A percentile compares a stretch with the other conserved stretches of the same genome.
phyloP scores from a whole-genome alignment of 2,888 invertebrate genomes.

The Heliothis peltigera region DNA sequence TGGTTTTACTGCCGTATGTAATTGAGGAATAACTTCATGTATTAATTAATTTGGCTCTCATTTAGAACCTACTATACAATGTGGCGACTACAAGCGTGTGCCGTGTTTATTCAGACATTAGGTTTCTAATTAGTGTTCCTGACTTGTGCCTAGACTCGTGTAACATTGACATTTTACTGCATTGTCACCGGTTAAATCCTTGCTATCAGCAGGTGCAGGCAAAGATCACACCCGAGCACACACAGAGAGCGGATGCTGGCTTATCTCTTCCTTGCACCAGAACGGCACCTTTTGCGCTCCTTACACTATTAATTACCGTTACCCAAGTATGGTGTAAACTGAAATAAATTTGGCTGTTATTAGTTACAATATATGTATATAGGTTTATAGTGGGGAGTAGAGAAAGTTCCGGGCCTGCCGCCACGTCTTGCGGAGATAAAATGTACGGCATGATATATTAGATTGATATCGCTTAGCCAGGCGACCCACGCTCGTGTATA shows the following conservation, averaged over 20 bases:
- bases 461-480: slow-evolving; percentile 65
- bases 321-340: slow-evolving; percentile 32
- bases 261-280: slow-evolving; percentile 26
- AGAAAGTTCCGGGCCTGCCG: slow-evolving; percentile 33
- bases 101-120: slow-evolving; percentile 2
- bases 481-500: slow-evolving; percentile 54
- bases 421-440: slow-evolving; percentile 54
- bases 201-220: slow-evolving; percentile 28
- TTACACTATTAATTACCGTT: slow-evolving; percentile 44
- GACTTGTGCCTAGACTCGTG: background rate
- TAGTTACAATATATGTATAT: slow-evolving; percentile 38
- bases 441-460: slow-evolving; percentile 62
- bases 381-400: slow-evolving; percentile 28
- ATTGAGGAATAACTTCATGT: slow-evolving; percentile 17
- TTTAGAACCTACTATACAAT: background rate
- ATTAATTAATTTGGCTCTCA: slow-evolving; percentile 7
- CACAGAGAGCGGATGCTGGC: slow-evolving; percentile 11
- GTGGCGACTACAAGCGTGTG: background rate
- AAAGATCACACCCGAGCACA: slow-evolving; percentile 26
- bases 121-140: background rate
- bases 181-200: slow-evolving; percentile 17
- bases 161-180: background rate
- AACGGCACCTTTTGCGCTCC: slow-evolving; percentile 11
- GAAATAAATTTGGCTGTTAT: slow-evolving; percentile 53
- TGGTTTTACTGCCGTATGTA: slow-evolving; percentile 15